Conservation (phyloP, 92 coral and sea anemone species). For the Montipora capitata region DNA sequence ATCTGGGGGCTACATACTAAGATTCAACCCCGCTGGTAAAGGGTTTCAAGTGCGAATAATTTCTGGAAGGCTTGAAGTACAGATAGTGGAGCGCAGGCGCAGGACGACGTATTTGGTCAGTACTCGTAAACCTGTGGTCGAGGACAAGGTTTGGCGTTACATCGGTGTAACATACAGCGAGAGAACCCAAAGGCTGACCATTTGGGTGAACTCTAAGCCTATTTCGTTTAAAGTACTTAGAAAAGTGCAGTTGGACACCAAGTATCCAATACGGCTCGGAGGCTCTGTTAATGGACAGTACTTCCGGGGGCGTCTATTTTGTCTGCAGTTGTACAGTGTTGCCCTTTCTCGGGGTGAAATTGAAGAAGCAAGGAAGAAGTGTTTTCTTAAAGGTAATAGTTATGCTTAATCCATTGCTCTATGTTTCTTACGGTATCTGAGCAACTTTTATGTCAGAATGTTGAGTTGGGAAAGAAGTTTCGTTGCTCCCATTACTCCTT, state of each 20-base stretch:
- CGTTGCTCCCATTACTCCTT: too few species aligned
- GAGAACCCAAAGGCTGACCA: slow-evolving; percentile 19
- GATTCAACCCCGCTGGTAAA: slow-evolving; percentile 69
- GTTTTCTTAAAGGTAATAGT: slow-evolving; percentile 41
- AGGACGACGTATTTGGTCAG: slow-evolving; percentile 47
- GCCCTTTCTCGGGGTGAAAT: slow-evolving; percentile 61
- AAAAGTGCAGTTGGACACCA: slow-evolving; percentile 51
- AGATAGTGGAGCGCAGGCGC: slow-evolving; percentile 61
- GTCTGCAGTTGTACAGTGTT: slow-evolving; percentile 72
- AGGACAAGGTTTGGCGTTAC: slow-evolving; percentile 74
- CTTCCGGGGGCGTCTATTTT: slow-evolving; percentile 67
- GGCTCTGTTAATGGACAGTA: slow-evolving; percentile 32
- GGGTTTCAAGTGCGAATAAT: slow-evolving; percentile 76
- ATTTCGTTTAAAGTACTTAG: slow-evolving; percentile 27
- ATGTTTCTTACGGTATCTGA: too few species aligned
- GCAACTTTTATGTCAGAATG: background rate
- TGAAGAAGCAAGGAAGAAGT: slow-evolving; percentile 65
- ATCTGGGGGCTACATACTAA: slow-evolving; percentile 58
- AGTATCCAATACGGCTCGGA: slow-evolving; percentile 44
- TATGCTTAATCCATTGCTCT: too few species aligned
- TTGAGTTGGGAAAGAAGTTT: background rate
- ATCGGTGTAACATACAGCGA: slow-evolving; percentile 52
- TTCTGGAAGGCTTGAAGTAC: slow-evolving; percentile 53
- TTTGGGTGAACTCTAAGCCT: slow-evolving; percentile 43
- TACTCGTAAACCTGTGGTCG: slow-evolving; percentile 55